Base-by-base conservation (phyloP, 2,888 invertebrate species). In the Syrphus vitripennis region DNA sequence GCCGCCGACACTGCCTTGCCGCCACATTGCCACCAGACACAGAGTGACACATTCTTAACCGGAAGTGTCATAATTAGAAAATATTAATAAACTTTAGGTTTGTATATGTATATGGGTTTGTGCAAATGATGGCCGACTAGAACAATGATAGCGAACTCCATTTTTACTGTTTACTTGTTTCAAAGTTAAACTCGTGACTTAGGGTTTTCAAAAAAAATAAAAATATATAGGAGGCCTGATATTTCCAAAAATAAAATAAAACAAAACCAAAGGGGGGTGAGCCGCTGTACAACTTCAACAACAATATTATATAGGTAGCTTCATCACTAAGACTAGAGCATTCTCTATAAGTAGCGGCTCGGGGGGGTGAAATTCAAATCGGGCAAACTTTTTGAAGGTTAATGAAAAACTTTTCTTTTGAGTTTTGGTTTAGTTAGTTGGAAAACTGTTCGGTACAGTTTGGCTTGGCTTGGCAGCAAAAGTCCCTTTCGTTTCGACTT, bases 311-410 rank as follows among this genome's bases (percentile, higher is more conserved):
- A 84, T 53, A 55, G 37, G 67, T 67, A 67, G 61, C 61, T 63
- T 37, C 50, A 34, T 34, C 59, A 50, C 70, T 76, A 77, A 59
- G 72, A 80, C 50, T 57, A 72, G 57, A 61, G 69, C 48, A 16
- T 40, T 55, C 82, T 74, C 86, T 77, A 69, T 78, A 82, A 86
- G 82, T 74, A 86, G 82, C 82, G 82, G 82, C 70, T 61, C 67
- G 75, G 77, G 83, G 77, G 83, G 87, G 83, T 87, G 78, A 87
- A 83, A 87, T 87, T 87, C 87, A 87, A 87, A 87, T 86, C 86
- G 86, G 82, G 74, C 69, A 82, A 87, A 87, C 83, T 87, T 87
- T 87, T 88, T 88, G 79, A 88, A 88, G 88, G 88, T 88, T 88
- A 88, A 88, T 87, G 88, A 87, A 88, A 88, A 88, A 79, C 86